Conservation (phyloP, 2,113 vertebrate species). For the Neogobius melanostomus region DNA sequence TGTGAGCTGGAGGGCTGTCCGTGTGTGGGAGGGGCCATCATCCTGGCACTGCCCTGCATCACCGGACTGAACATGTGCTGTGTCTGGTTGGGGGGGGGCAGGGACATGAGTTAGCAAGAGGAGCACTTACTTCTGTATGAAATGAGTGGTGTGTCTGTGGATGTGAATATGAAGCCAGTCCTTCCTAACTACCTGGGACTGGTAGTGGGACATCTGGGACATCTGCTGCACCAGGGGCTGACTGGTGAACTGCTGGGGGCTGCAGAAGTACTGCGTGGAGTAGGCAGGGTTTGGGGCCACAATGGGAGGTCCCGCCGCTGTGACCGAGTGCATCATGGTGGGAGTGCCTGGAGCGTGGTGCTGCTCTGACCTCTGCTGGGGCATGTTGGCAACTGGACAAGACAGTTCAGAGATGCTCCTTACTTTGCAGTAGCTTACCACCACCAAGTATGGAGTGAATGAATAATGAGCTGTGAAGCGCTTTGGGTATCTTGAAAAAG, state of each 20-base stretch:
- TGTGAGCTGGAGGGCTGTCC: conserved; percentile 92
- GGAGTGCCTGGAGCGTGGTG: conserved; percentile 87
- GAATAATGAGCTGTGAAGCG: too few relatives aligned
- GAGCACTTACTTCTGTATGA: not conserved
- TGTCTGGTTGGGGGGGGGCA: conserved; percentile 74
- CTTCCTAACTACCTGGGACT: conserved; percentile 85
- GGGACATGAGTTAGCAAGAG: not conserved
- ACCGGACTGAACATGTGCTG: conserved; percentile 96
- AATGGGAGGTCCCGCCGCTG: conserved; percentile 92
- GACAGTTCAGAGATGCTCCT: not conserved
- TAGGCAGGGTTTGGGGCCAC: conserved; percentile 91
- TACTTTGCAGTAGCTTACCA: too few relatives aligned
- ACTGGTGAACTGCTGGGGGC: conserved; percentile 94
- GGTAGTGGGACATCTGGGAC: conserved; percentile 95
- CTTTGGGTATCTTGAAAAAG: too few relatives aligned
- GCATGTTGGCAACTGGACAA: conserved; percentile 91
- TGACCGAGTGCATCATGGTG: conserved; percentile 95
- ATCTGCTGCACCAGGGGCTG: conserved; percentile 95
- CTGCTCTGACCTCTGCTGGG: conserved; percentile 95
- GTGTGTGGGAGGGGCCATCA: conserved; percentile 92
- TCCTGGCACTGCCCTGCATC: conserved; percentile 90
- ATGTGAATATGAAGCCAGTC: not conserved
- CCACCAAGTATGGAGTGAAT: too few relatives aligned
- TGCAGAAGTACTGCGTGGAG: conserved; percentile 94
- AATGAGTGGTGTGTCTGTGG: not conserved